phyloP scores from a whole-genome alignment of 2,888 invertebrate species.

The Euclidia mi region DNA sequence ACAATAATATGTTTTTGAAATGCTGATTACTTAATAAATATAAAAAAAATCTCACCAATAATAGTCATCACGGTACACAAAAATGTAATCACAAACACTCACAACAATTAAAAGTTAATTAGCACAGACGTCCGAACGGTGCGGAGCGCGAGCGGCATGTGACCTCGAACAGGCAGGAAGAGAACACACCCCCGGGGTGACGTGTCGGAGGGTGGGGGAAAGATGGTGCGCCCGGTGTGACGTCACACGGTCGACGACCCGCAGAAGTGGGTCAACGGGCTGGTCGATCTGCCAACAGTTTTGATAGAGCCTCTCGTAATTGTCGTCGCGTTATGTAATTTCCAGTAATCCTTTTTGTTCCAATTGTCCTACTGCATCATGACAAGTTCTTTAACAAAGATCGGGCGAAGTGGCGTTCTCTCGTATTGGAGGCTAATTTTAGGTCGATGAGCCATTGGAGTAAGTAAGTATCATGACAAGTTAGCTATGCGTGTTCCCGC shows the following conservation, averaged over 20 bases:
- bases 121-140: constrained; percentile 70
- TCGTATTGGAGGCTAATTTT: too few species aligned
- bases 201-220: constrained; percentile 63
- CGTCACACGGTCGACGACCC: constrained; percentile 87
- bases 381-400: too few species aligned
- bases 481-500: neutral
- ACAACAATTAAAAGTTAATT: constrained; percentile 45
- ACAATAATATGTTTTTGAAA: neutral
- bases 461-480: too few species aligned
- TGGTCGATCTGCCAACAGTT: constrained; percentile 76
- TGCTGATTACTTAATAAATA: neutral
- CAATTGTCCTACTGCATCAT: too few species aligned
- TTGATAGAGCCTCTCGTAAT: constrained; percentile 64
- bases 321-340: constrained; percentile 61
- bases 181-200: constrained; percentile 81
- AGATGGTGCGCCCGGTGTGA: constrained; percentile 72
- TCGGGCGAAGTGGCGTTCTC: too few species aligned
- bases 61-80: constrained; percentile 74
- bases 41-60: constrained; percentile 70
- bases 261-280: constrained; percentile 83
- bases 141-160: constrained; percentile 74
- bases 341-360: constrained; percentile 32
- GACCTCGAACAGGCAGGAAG: constrained; percentile 79
- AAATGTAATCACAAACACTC: constrained; percentile 54
- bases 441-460: too few species aligned